Evolutionary conservation across 2,888 invertebrate species (phyloP).

Genomic region (Apamea anceps): DNA sequence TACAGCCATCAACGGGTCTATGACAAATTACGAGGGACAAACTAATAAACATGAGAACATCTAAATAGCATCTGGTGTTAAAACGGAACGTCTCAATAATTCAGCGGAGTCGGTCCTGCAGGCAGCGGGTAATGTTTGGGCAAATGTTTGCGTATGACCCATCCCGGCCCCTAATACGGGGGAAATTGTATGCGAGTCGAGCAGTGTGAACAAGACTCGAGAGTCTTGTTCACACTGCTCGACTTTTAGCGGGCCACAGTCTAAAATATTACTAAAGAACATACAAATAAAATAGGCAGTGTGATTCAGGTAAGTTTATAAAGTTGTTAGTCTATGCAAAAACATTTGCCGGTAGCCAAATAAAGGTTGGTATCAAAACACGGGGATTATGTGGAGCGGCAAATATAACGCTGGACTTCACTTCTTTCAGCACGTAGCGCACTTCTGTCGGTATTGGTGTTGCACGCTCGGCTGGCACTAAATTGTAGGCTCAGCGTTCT

Average conservation of each 20-base stretch:
- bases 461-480: constrained; percentile 64
- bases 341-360: constrained; percentile 17
- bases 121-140: constrained; percentile 73
- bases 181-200: constrained; percentile 63
- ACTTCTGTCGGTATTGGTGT: constrained; percentile 69
- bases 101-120: constrained; percentile 67
- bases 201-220: too few species aligned
- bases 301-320: background rate
- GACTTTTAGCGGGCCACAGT: constrained; percentile 25
- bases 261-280: constrained; percentile 16
- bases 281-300: background rate
- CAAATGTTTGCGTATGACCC: constrained; percentile 80
- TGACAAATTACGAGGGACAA: constrained; percentile 84
- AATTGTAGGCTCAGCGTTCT: constrained; percentile 69
- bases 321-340: constrained; percentile 22
- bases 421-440: constrained; percentile 71
- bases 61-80: constrained; percentile 83
- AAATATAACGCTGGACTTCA: constrained; percentile 67
- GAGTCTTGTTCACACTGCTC: constrained; percentile 46
- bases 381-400: constrained; percentile 56
- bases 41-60: constrained; percentile 79
- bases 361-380: constrained; percentile 40
- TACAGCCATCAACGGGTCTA: constrained; percentile 81
- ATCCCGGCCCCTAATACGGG: constrained; percentile 54
- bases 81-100: constrained; percentile 81